Evolutionary conservation across 2,888 invertebrate genomes (phyloP), one percentile per base, ranked within the genome.

Genomic region (Pseudococcus jackbeardsleyi): DNA sequence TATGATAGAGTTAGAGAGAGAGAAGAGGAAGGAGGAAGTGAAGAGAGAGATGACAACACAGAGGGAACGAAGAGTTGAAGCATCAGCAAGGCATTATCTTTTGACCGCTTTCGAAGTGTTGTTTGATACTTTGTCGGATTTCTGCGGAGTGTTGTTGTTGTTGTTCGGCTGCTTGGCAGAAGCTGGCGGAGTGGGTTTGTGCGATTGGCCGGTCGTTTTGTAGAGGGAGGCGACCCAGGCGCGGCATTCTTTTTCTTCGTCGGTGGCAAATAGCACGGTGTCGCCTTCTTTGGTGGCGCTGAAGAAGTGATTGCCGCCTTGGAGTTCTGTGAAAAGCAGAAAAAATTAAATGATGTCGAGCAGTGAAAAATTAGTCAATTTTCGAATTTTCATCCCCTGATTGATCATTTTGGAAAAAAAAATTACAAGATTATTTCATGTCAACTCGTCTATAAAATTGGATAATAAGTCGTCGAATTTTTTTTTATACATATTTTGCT

Each of bases 221-320:
- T 88, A 88, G 11, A 88, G 72, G 3, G 85, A 17, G 11, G 54
- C 54, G n/a, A 88, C 77, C 88, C 88, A 88, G 15, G 46, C 39
- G 19, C 88, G 88, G 48, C 72, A 85, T 72, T 88, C 88, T 77
- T 88, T 88, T 39, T 88, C 88, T 17, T 88, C 88, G 68, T 88
- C 88, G 12, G 88, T 77, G 8, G 88, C 85, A 12, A 88, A 85
- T 5, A 88, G 54, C 22, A 88, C 77, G 9, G 50, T 88, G 54
- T 88, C 88, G 15, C 88, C 88, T 85, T 88, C 88, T 50, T 88
- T 88, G 48, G 85, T 85, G 6, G 85, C 88, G 72, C 85, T 88
- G 85, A 88, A 88, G 68, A 85, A 88, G 46, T 85, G 72, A 17
- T 48, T 48, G 9, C 88, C 88, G 42, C 88, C 88, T 88, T 88